Evolutionary conservation across 2,113 vertebrate genomes (phyloP).

Genomic region (Emberiza fucata): DNA sequence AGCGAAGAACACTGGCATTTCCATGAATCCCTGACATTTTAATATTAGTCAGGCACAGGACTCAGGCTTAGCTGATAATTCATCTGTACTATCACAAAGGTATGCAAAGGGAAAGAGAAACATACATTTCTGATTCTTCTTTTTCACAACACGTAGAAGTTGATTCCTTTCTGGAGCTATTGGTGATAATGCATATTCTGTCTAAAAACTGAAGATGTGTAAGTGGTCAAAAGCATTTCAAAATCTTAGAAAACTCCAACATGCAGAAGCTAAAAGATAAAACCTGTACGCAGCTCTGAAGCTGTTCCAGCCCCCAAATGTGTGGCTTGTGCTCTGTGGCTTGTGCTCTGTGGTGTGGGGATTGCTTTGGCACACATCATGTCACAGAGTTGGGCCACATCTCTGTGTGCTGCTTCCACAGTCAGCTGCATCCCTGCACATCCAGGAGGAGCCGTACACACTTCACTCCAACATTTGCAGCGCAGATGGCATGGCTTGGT

Average conservation of each 20-base stretch:
- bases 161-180: not conserved
- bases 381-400: conserved; percentile 34
- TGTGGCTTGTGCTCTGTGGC: not conserved
- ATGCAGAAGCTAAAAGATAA: not conserved
- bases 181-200: not conserved
- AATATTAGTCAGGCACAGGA: not conserved
- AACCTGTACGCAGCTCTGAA: not conserved
- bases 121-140: not conserved
- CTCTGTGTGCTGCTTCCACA: not conserved
- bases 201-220: not conserved
- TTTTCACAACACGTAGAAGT: not conserved
- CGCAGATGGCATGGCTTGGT: conserved; percentile 10
- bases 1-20: not conserved
- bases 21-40: not conserved
- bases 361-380: not conserved
- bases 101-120: not conserved
- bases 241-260: not conserved
- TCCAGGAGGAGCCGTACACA: not conserved
- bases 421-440: not conserved
- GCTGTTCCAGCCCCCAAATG: not conserved
- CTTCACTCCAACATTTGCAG: not conserved
- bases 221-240: not conserved
- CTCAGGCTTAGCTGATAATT: not conserved
- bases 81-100: not conserved
- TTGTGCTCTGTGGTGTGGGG: not conserved